These are phyloP conservation scores for Cydia fagiglandana DNA, from an alignment of 1,140 invertebrate genomes.

Conservation along the genomic window DNA sequence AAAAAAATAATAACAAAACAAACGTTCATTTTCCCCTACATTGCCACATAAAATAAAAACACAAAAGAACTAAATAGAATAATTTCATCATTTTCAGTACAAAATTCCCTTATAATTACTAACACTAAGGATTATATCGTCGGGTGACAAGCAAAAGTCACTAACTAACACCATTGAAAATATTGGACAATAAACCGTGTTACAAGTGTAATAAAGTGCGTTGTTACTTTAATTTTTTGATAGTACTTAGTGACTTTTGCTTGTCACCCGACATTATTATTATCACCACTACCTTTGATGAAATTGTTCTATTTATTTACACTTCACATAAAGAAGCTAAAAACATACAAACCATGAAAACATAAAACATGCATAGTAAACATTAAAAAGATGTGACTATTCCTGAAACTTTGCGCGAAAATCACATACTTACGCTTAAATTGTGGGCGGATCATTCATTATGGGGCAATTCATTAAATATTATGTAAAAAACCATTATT, in stretches of 20 bases:
- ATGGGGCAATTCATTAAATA: neutral
- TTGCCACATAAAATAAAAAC: neutral
- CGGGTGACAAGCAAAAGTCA: no score
- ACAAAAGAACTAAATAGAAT: conserved; percentile 11
- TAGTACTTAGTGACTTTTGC: no score
- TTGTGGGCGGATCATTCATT: neutral
- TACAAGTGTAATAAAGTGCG: no score
- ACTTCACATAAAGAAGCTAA: conserved; percentile 29
- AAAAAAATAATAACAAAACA: neutral
- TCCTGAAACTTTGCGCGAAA: neutral
- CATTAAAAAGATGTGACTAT: neutral
- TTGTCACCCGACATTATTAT: no score
- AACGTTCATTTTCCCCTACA: neutral
- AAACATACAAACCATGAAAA: conserved; percentile 6
- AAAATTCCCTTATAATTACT: no score
- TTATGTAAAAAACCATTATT: no score
- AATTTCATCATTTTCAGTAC: neutral
- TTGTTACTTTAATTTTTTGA: no score
- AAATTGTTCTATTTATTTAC: conserved; percentile 2
- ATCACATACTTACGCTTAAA: neutral
- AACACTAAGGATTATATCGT: no score
- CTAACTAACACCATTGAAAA: no score
- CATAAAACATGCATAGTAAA: neutral
- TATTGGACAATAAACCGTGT: no score
- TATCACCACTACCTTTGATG: neutral